Evolutionary conservation across 2,888 invertebrate genomes (phyloP), one percentile per base, ranked within the genome.

Genomic region (Odontocerum albicorne): DNA sequence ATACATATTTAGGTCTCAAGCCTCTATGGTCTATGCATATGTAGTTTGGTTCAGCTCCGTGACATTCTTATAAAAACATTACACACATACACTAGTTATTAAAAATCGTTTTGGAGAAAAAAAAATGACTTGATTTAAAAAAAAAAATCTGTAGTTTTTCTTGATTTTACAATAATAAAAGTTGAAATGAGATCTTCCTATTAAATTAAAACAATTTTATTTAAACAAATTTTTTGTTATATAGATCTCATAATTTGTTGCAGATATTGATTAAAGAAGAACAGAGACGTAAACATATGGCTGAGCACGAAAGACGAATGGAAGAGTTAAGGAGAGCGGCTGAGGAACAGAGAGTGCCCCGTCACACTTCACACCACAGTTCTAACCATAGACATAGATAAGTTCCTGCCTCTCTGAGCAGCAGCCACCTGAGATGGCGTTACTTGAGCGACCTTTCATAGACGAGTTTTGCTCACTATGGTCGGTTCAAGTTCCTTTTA

Each of bases 221-320:
- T n/a, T n/a, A n/a, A n/a, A n/a, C n/a, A n/a, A n/a, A n/a, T n/a
- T n/a, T 43, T 31, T 12, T 16, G 36, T 6, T 8, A 21, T n/a
- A 19, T 12, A 17, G 4, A 38, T 39, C 12, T n/a, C n/a, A n/a
- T n/a, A n/a, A n/a, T 27, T 27, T 27, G 12, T 49, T 49, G 16
- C 69, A 93, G 93, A 93, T 94, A 69, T 88, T 88, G 63, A 84
- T 90, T 66, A 93, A 93, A 72, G 93, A 94, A 75, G 90, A 92
- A 70, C 87, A 90, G 72, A 82, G 93, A 51, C 83, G 90, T 51
- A 87, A 90, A 67, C 88, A 92, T 65, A 88, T 93, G 85, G 89
- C 89, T 44, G 92, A 94, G 71, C 88, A 92, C 66, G 91, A 91
- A 69, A 81, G 88, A 53, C 80, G 88, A 64, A 72, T 88, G 69